phyloP scores from a whole-genome alignment of 2,113 vertebrate genomes.

The Symphodus melops region DNA sequence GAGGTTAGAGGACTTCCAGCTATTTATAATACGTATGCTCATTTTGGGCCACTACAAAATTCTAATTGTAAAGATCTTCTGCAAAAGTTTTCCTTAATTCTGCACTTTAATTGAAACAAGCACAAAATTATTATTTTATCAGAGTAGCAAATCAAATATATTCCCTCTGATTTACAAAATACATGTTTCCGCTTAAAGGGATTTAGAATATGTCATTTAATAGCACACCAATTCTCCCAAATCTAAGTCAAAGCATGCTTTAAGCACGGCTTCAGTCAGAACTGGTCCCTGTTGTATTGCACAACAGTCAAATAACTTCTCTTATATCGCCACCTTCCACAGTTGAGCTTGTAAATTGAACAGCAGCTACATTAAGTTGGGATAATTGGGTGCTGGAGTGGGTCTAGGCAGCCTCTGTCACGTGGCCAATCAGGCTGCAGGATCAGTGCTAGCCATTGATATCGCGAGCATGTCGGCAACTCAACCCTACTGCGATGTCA shows the following conservation, averaged over 20 bases:
- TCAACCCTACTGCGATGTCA: slow-evolving; percentile 70
- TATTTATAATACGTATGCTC: slow-evolving; percentile 36
- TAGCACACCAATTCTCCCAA: slow-evolving; percentile 49
- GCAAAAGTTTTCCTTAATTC: slow-evolving; percentile 52
- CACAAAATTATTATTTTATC: slow-evolving; percentile 41
- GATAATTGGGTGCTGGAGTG: slow-evolving; percentile 53
- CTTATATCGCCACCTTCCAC: slow-evolving; percentile 68
- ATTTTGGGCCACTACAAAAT: slow-evolving; percentile 60
- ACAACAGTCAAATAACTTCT: slow-evolving; percentile 74
- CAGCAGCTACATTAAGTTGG: slow-evolving; percentile 57
- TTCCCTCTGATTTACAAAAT: slow-evolving; percentile 61
- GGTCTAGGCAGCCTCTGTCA: slow-evolving; percentile 44
- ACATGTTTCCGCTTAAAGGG: slow-evolving; percentile 56
- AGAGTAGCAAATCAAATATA: slow-evolving; percentile 63
- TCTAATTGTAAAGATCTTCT: slow-evolving; percentile 53
- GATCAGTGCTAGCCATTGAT: slow-evolving; percentile 63
- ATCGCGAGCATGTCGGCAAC: slow-evolving; percentile 60
- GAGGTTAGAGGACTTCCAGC: slow-evolving; percentile 30
- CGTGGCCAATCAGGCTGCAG: slow-evolving; percentile 61
- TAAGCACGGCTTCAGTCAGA: slow-evolving; percentile 79
- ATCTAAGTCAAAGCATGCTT: slow-evolving; percentile 69
- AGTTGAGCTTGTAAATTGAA: slow-evolving; percentile 65
- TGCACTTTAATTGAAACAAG: slow-evolving; percentile 61
- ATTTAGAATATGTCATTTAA: slow-evolving; percentile 53
- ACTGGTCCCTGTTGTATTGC: slow-evolving; percentile 80